These are phyloP conservation scores for Vulpes lagopus DNA, from an alignment of 2,113 vertebrate species.

Conservation along the genomic window DNA sequence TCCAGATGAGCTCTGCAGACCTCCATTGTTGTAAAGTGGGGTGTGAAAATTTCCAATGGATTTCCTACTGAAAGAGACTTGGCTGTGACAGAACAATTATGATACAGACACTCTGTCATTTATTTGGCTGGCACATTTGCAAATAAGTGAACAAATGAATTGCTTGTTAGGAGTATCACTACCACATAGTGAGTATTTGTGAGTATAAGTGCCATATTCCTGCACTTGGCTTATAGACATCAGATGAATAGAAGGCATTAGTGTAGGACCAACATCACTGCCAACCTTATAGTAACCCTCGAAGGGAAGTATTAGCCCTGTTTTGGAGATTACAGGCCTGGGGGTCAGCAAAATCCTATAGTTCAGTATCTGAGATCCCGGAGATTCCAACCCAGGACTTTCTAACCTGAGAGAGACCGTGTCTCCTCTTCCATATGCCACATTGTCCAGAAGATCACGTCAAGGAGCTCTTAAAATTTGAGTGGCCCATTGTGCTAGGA, in stretches of 20 bases:
- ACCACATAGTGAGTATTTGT: background rate
- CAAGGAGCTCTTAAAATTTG: background rate
- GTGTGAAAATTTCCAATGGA: background rate
- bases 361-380: background rate
- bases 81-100: background rate
- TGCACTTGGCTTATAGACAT: background rate
- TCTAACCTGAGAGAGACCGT: background rate
- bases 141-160: conserved; percentile 21
- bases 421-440: background rate
- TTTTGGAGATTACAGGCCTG: background rate
- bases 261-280: background rate
- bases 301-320: background rate
- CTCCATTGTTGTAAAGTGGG: background rate
- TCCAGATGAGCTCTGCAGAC: background rate
- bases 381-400: background rate
- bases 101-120: background rate
- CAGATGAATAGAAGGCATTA: background rate
- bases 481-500: background rate
- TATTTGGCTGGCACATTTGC: conserved; percentile 6
- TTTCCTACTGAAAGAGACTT: background rate
- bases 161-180: background rate
- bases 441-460: background rate
- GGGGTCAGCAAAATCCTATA: background rate
- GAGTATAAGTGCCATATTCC: background rate
- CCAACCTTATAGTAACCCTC: background rate